Conservation (phyloP, 37 sponge, comb jelly and placozoan genomes). For the Cliona cf. orientalis region DNA sequence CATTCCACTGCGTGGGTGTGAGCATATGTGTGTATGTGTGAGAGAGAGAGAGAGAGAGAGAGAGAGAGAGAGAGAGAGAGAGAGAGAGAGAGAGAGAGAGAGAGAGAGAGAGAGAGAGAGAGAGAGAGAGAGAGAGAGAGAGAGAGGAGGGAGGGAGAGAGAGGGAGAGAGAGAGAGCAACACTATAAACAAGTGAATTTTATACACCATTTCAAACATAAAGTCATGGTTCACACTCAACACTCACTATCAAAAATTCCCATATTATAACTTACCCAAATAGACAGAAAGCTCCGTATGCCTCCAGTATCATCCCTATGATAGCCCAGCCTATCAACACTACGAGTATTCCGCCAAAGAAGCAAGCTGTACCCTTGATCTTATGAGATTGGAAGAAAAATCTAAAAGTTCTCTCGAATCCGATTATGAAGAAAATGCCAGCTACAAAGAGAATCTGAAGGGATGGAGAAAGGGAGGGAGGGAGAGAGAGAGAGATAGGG, state of each 20-base stretch:
- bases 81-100: neutral
- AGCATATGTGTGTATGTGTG: neutral
- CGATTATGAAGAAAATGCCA: slow-evolving; percentile 92
- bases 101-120: neutral
- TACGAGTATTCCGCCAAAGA: slow-evolving; percentile 88
- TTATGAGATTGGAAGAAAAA: slow-evolving; percentile 97
- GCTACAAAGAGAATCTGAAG: slow-evolving; percentile 89
- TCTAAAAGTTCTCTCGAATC: slow-evolving; percentile 83
- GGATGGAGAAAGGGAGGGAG: neutral
- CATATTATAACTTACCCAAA: slow-evolving; percentile 73
- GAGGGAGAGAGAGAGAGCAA: neutral
- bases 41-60: neutral
- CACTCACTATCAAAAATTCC: neutral
- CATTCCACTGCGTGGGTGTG: slow-evolving; percentile 66
- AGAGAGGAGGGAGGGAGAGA: neutral
- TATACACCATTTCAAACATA: neutral
- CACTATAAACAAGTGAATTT: neutral
- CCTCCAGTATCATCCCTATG: slow-evolving; percentile 95
- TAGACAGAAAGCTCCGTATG: slow-evolving; percentile 91
- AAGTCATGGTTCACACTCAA: too few species aligned
- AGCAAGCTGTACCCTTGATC: slow-evolving; percentile 87
- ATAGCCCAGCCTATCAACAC: slow-evolving; percentile 94
- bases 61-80: neutral
- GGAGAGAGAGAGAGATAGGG: neutral
- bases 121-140: neutral